Base-by-base conservation (phyloP, 2,113 vertebrate species). In the Crotophaga sulcirostris region DNA sequence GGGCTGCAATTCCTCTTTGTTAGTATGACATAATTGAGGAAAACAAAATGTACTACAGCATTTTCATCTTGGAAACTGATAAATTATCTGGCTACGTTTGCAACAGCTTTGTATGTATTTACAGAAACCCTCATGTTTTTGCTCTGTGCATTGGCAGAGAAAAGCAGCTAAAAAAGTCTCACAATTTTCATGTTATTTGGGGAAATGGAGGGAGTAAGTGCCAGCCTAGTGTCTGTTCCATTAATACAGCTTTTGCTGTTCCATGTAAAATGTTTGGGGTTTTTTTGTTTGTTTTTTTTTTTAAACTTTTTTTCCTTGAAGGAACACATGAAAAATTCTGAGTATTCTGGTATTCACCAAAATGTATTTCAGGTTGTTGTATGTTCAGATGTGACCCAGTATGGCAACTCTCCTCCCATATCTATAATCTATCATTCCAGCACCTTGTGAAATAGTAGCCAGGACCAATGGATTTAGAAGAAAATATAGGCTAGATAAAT, bases 31-130 rank as follows among this genome's bases (percentile, higher is more conserved):
- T 69, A 88, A 84, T 15, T 83, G 76, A 96, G 63, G 68, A 20
- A 76, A 87, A 81, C 40, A 84, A 69, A 89, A 69, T 66, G 67
- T 42, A 49, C 83, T 47, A 38, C 63, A 79, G 51, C 40, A 63
- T 49, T 86, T 96, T 84, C 75, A 69, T 81, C 82, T 85, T 83
- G 89, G 83, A 93, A 92, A 88, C 29, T 11, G 85, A 78, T 38
- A 81, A 82, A 79, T 60, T 66, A 40, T 80, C 66, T 75, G 85
- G 44, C 42, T 87, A 9, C 18, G 28, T 58, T 80, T 83, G 67
- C 29, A 66, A 20, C 9, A 73, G 63, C 72, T 90, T 83, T 76
- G 17, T 80, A 18, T 17, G n/a, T 68, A 58, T 67, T 70, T 90
- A 66, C 67, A 85, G 78, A 75, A 93, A 75, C 42, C 34, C 26